phyloP scores from a whole-genome alignment of 37 sponge, comb jelly and placozoan genomes.

The Petrosia ficiformis region DNA sequence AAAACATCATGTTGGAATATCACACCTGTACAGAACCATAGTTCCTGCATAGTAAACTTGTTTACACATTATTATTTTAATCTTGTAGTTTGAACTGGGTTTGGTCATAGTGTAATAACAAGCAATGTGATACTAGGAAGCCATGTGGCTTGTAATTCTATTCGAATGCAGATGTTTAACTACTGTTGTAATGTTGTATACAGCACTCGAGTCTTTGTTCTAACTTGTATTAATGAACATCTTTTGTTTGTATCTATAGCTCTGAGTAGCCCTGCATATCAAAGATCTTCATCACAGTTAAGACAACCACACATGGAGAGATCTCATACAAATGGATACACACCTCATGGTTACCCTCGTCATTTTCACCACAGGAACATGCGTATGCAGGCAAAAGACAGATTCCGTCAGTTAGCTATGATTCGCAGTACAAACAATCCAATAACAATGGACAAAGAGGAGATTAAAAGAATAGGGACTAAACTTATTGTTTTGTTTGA shows the following conservation, averaged over 20 bases:
- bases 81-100: too few relatives aligned
- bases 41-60: too few relatives aligned
- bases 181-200: too few relatives aligned
- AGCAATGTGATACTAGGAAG: too few relatives aligned
- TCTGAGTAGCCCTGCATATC: background rate
- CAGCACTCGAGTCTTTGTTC: too few relatives aligned
- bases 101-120: too few relatives aligned
- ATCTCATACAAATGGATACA: background rate
- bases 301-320: background rate
- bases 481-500: slow-evolving; percentile 73
- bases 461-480: slow-evolving; percentile 65
- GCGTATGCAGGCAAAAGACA: slow-evolving; percentile 53
- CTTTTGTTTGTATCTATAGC: slow-evolving; percentile 6
- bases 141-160: too few relatives aligned
- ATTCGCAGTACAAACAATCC: slow-evolving; percentile 46
- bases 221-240: too few relatives aligned
- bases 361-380: slow-evolving; percentile 31
- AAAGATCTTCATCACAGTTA: background rate
- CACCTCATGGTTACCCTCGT: slow-evolving; percentile 9
- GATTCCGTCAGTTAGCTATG: slow-evolving; percentile 71
- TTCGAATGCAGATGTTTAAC: too few relatives aligned
- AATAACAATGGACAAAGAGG: slow-evolving; percentile 63
- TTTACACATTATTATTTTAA: too few relatives aligned
- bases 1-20: too few relatives aligned
- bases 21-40: too few relatives aligned